Percentiles rank a stretch among this genome's conserved stretches.
These are phyloP conservation scores for Myiozetetes cayanensis DNA, from an alignment of 2,113 vertebrate species.

Conservation along the genomic window DNA sequence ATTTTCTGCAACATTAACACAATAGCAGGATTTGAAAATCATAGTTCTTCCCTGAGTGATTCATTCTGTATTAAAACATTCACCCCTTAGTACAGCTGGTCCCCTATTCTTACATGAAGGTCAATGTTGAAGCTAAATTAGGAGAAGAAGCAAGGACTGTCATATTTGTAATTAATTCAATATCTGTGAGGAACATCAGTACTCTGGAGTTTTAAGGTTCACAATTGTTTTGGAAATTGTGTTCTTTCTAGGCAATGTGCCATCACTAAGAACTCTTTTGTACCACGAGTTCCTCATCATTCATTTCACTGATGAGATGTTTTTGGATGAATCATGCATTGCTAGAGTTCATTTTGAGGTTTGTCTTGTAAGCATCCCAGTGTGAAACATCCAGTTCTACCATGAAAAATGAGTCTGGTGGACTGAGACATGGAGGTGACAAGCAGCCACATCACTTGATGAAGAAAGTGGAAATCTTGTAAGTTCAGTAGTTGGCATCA, in stretches of 20 bases:
- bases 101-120: background rate
- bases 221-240: background rate
- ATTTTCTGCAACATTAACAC: background rate
- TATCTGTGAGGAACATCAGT: background rate
- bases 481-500: background rate
- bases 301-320: slow-evolving; percentile 3
- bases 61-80: background rate
- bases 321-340: background rate
- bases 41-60: background rate
- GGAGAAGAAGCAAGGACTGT: background rate
- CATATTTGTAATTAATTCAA: background rate
- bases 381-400: background rate
- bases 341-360: background rate
- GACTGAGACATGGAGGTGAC: background rate
- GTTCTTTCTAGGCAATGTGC: background rate
- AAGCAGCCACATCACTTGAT: background rate
- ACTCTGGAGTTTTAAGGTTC: background rate
- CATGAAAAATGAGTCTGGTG: background rate
- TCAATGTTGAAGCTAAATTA: background rate
- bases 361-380: background rate
- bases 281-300: slow-evolving; percentile 8
- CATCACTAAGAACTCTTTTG: background rate
- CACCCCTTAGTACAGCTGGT: background rate
- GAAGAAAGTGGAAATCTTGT: background rate
- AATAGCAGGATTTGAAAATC: background rate